Percentiles rank a stretch among this genome's conserved stretches.
phyloP scores from a whole-genome alignment of 1,140 invertebrate genomes.

The Tetragnatha versicolor region DNA sequence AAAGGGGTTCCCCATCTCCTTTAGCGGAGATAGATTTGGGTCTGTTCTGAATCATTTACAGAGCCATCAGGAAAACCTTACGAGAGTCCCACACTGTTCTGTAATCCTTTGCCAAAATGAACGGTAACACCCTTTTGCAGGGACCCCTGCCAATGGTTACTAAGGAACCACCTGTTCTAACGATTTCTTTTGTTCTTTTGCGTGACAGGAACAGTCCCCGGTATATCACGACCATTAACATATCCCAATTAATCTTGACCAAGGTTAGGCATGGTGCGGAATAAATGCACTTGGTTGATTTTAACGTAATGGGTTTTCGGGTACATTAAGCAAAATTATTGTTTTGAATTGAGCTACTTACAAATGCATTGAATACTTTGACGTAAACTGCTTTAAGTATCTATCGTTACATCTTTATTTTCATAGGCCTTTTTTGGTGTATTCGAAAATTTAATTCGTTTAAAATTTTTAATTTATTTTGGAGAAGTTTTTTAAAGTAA shows the following conservation, averaged over 20 bases:
- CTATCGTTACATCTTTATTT: too few relatives aligned
- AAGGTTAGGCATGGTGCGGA: neutral
- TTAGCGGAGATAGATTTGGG: neutral
- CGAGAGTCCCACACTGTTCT: neutral
- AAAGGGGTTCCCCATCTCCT: neutral
- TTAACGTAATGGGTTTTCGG: too few relatives aligned
- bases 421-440: too few relatives aligned
- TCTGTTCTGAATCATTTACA: neutral
- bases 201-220: neutral
- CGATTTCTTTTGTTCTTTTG: neutral
- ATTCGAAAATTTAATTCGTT: too few relatives aligned
- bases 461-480: too few relatives aligned
- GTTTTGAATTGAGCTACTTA: too few relatives aligned
- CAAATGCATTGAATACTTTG: too few relatives aligned
- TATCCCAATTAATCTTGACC: neutral
- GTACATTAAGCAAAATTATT: too few relatives aligned
- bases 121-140: neutral
- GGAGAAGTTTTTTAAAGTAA: too few relatives aligned
- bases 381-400: too few relatives aligned
- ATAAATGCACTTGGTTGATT: too few relatives aligned
- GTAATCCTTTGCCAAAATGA: neutral
- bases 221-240: neutral
- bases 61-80: neutral
- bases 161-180: neutral
- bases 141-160: neutral